A percentile compares a stretch with the other conserved stretches of the same genome.
Evolutionary conservation across 1,140 invertebrate genomes (phyloP).

Genomic region (Microplitis demolitor): DNA sequence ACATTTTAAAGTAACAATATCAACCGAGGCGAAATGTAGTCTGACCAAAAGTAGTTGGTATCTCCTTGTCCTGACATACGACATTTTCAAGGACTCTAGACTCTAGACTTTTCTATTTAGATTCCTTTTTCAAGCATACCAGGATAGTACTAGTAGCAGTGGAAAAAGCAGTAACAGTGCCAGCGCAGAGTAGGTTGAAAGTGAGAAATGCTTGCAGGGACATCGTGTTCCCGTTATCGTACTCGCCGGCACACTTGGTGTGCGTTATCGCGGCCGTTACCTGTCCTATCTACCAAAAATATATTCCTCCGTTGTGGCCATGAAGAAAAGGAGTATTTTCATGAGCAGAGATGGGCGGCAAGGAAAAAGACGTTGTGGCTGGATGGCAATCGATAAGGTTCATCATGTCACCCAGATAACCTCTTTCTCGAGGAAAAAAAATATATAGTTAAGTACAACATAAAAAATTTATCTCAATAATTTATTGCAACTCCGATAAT

Average conservation of each 20-base stretch:
- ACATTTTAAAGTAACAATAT: too few species aligned
- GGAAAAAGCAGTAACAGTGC: too few species aligned
- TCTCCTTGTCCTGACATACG: too few species aligned
- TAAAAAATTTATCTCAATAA: too few species aligned
- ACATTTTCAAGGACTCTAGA: too few species aligned
- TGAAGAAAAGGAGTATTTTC: neutral
- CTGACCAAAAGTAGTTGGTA: too few species aligned
- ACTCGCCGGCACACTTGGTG: neutral
- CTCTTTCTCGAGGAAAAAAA: neutral
- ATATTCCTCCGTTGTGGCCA: neutral
- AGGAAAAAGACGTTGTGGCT: neutral
- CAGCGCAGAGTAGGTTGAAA: neutral
- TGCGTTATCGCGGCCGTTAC: neutral
- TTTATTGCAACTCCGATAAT: too few species aligned
- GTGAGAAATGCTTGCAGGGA: neutral
- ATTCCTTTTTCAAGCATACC: too few species aligned
- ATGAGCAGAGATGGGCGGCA: neutral
- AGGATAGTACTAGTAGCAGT: too few species aligned
- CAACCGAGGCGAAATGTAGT: too few species aligned
- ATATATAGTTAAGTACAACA: too few species aligned
- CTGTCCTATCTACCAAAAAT: neutral
- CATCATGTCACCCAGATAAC: neutral
- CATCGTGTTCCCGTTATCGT: neutral
- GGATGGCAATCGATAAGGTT: neutral
- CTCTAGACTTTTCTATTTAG: too few species aligned